phyloP scores from a whole-genome alignment of 2,797 vertebrate genomes.

The Esox masquinongy region DNA sequence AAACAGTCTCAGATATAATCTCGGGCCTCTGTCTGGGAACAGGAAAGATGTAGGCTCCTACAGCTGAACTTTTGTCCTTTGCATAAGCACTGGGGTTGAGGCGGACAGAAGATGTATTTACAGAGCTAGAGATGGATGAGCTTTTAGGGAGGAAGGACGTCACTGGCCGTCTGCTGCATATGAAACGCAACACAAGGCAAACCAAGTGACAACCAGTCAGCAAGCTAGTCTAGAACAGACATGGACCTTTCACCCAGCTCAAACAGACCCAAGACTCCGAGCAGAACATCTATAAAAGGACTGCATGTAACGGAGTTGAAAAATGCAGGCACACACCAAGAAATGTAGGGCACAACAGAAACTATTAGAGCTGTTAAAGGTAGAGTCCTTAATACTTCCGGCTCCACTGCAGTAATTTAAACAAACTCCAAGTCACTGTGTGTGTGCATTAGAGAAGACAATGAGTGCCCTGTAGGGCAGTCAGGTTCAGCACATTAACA shows the following conservation, averaged over 20 bases:
- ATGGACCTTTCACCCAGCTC: not conserved
- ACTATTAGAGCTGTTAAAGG: too few relatives aligned
- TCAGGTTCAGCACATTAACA: not conserved
- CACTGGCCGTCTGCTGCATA: not conserved
- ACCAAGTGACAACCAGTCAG: not conserved
- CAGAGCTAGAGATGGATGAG: not conserved
- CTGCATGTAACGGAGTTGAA: too few relatives aligned
- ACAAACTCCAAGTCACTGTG: too few relatives aligned
- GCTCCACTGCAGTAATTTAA: not conserved
- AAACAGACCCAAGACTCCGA: not conserved
- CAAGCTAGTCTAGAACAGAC: not conserved
- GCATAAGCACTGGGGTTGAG: not conserved
- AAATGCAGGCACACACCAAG: too few relatives aligned
- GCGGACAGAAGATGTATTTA: not conserved
- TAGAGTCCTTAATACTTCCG: too few relatives aligned
- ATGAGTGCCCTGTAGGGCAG: too few relatives aligned
- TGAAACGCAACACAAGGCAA: not conserved
- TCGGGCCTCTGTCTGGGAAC: not conserved
- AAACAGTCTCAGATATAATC: not conserved
- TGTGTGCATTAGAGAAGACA: too few relatives aligned
- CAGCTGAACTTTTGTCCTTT: not conserved
- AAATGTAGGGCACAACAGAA: too few relatives aligned
- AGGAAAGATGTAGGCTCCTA: not conserved
- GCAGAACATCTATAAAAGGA: too few relatives aligned
- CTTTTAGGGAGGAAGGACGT: not conserved